Conservation (phyloP, 1,140 invertebrate species). For the Penaeus chinensis region DNA sequence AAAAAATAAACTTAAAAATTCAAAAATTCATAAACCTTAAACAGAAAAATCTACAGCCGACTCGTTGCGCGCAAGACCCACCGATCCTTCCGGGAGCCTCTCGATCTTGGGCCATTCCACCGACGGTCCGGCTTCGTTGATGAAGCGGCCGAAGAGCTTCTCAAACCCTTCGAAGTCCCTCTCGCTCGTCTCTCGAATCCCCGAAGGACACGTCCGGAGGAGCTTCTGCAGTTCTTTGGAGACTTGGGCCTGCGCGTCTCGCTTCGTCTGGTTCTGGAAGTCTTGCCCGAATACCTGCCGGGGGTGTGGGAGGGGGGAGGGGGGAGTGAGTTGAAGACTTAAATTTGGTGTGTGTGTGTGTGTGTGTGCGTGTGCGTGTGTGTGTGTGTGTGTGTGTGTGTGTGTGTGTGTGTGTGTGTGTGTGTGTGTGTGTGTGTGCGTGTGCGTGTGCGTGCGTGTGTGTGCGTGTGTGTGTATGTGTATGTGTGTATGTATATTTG, state of each 20-base stretch:
- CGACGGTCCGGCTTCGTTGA: constrained; percentile 85
- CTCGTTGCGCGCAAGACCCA: neutral
- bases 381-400: too few relatives aligned
- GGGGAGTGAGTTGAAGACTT: neutral
- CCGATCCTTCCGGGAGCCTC: constrained; percentile 84
- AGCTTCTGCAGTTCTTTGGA: constrained; percentile 84
- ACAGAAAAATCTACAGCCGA: neutral
- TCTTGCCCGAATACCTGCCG: constrained; percentile 71
- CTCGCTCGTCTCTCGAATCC: neutral
- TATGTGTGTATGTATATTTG: too few relatives aligned
- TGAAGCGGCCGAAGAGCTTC: constrained; percentile 84
- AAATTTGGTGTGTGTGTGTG: neutral
- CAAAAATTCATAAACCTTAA: too few relatives aligned
- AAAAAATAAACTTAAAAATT: too few relatives aligned
- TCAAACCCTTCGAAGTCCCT: constrained; percentile 83
- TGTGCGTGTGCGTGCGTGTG: too few relatives aligned
- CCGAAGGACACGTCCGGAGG: constrained; percentile 69
- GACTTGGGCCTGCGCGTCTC: constrained; percentile 84
- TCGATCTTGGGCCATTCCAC: constrained; percentile 93
- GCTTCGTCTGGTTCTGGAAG: constrained; percentile 90
- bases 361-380: too few relatives aligned
- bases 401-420: too few relatives aligned
- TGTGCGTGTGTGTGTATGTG: too few relatives aligned
- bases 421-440: too few relatives aligned
- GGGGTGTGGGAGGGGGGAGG: neutral